Percentiles rank a stretch among this genome's conserved stretches.
These are phyloP conservation scores for Brachyistius frenatus DNA, from an alignment of 2,113 vertebrate species.

Conservation along the genomic window DNA sequence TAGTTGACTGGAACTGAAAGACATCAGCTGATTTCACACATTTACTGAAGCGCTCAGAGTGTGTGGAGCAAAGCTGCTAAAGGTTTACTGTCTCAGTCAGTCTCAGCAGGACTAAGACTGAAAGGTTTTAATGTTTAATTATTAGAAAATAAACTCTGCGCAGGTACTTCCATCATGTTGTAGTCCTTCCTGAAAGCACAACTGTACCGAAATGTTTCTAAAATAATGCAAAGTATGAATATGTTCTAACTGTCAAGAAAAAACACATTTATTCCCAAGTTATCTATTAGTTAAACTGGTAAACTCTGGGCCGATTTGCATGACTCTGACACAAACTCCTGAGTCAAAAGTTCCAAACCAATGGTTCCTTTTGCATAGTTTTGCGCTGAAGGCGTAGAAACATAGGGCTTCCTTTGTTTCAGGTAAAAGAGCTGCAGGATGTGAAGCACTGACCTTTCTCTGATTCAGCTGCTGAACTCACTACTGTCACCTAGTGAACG, in stretches of 20 bases:
- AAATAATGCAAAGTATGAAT: conserved; percentile 42
- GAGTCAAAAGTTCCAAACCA: conserved; percentile 42
- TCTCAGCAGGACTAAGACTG: not conserved
- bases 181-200: conserved; percentile 9
- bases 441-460: conserved; percentile 8
- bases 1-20: not conserved
- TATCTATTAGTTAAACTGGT: conserved; percentile 64
- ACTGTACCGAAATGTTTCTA: conserved; percentile 30
- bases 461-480: conserved; percentile 59
- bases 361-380: conserved; percentile 65
- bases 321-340: conserved; percentile 30
- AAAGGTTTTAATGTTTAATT: not conserved
- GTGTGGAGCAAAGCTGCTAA: not conserved
- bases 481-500: conserved; percentile 76
- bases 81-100: not conserved
- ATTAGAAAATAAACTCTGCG: too few relatives aligned
- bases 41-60: not conserved
- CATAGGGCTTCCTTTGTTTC: conserved; percentile 62
- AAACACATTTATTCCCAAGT: conserved; percentile 42
- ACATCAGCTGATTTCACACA: conserved; percentile 7
- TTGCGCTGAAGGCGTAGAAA: conserved; percentile 12
- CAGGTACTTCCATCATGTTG: not conserved
- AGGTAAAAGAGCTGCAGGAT: conserved; percentile 5
- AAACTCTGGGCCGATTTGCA: conserved; percentile 75
- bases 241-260: conserved; percentile 25